Conservation (phyloP, 2,888 invertebrate genomes). For the Andrena haemorrhoa region DNA sequence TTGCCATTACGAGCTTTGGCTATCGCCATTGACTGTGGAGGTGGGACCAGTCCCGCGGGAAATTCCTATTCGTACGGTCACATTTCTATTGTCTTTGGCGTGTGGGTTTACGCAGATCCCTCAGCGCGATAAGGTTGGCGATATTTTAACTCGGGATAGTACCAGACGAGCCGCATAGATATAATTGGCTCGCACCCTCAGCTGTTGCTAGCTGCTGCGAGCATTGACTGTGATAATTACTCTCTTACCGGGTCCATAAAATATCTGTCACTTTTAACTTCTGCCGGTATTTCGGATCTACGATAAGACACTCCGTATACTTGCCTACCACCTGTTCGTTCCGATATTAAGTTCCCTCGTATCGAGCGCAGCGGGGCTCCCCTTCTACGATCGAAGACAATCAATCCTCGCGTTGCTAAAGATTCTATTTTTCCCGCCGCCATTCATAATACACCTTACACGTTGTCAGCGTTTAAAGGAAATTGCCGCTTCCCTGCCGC, state of each 20-base stretch:
- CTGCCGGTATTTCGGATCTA: too few species aligned
- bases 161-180: too few species aligned
- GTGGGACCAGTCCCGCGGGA: not conserved
- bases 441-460: not conserved
- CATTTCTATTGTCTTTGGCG: not conserved
- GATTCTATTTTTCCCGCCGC: not conserved
- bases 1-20: conserved; percentile 14
- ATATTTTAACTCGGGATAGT: too few species aligned
- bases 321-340: not conserved
- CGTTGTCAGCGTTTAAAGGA: not conserved
- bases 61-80: not conserved
- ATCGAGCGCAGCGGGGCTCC: not conserved
- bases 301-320: not conserved
- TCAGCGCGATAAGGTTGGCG: too few species aligned
- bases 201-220: too few species aligned
- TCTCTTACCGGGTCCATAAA: too few species aligned
- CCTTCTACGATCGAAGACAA: not conserved
- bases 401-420: not conserved
- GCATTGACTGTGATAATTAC: too few species aligned
- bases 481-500: conserved; percentile 13
- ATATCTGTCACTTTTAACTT: too few species aligned
- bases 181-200: too few species aligned
- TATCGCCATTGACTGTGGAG: conserved; percentile 8
- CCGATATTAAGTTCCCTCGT: not conserved
- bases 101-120: not conserved